phyloP scores from a whole-genome alignment of 2,888 invertebrate genomes.

The Julus scandinavius region DNA sequence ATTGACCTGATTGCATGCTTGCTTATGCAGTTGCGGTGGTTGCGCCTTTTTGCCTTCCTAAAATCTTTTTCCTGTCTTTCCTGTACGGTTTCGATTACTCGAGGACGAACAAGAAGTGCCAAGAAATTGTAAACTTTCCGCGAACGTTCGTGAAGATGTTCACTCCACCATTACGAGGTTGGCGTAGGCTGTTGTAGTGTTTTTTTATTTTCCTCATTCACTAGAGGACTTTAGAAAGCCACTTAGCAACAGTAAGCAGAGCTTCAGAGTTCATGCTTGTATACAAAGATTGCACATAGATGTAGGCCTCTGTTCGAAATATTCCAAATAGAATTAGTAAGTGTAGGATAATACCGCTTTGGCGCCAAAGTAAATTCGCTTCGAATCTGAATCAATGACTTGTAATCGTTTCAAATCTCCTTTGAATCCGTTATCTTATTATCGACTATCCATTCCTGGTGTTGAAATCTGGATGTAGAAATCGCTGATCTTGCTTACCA shows the following conservation, averaged over 20 bases:
- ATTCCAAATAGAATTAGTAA: too few species aligned
- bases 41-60: constrained; percentile 27
- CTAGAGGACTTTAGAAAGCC: background rate
- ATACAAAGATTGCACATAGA: background rate
- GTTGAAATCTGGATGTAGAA: background rate
- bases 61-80: constrained; percentile 33
- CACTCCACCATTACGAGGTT: constrained; percentile 9
- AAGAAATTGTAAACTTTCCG: constrained; percentile 14
- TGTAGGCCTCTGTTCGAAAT: too few species aligned
- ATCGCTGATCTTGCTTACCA: too few species aligned
- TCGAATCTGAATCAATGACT: background rate
- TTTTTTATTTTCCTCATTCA: constrained; percentile 12
- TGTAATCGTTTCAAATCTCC: background rate
- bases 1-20: constrained; percentile 27
- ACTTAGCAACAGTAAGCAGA: background rate
- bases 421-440: background rate
- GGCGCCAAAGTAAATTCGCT: background rate
- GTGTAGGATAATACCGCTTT: background rate
- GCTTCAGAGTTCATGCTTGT: background rate
- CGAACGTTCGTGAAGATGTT: background rate
- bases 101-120: constrained; percentile 28
- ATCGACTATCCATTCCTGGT: background rate
- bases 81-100: constrained; percentile 33
- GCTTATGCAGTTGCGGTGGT: constrained; percentile 27
- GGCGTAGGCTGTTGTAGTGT: background rate